phyloP scores from a whole-genome alignment of 2,797 vertebrate genomes.

The Varecia variegata region DNA sequence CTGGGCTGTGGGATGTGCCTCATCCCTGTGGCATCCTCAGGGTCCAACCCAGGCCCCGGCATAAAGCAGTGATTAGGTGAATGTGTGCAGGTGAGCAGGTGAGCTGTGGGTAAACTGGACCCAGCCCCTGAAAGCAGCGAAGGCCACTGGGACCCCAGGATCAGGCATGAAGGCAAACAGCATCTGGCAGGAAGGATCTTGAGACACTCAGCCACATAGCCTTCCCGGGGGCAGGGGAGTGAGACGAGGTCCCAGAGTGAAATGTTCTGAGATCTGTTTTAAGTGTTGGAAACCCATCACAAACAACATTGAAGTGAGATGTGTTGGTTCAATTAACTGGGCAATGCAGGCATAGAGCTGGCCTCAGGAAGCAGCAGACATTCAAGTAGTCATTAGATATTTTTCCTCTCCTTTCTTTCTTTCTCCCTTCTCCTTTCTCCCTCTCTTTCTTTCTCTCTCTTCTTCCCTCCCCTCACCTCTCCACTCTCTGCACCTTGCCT shows the following conservation, averaged over 20 bases:
- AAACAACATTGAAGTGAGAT: not conserved
- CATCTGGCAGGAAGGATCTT: not conserved
- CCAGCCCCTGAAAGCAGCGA: not conserved
- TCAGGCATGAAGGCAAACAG: not conserved
- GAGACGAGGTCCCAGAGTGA: not conserved
- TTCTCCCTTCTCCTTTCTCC: not conserved
- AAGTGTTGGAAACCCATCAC: not conserved
- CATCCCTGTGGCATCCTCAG: not conserved
- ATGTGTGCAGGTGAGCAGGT: not conserved
- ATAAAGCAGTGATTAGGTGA: accelerated
- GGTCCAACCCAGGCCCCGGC: not conserved
- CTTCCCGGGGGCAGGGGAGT: not conserved
- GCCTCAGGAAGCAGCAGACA: not conserved
- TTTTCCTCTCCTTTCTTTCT: no score
- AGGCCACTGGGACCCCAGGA: not conserved
- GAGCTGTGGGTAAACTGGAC: not conserved
- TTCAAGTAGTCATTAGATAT: accelerated
- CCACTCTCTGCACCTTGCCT: not conserved
- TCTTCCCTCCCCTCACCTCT: not conserved
- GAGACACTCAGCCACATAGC: accelerated
- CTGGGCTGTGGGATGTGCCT: not conserved
- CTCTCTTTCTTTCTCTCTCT: not conserved
- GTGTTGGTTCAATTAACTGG: not conserved
- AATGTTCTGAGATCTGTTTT: not conserved
- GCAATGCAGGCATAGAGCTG: not conserved